Base-by-base conservation (phyloP, 2,113 vertebrate species). In the Bufo gargarizans region DNA sequence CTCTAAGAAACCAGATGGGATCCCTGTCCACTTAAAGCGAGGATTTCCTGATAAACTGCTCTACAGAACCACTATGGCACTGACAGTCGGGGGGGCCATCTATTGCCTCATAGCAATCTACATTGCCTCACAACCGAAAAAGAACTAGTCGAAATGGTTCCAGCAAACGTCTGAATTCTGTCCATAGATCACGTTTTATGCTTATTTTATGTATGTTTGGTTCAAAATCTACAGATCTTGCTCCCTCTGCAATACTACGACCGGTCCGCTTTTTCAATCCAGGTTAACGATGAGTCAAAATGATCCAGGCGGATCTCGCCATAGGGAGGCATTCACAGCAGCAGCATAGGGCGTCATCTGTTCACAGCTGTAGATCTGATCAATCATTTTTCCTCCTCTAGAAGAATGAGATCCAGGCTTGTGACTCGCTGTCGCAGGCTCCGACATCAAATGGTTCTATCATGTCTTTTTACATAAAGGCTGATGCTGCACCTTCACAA, bases 61-160 rank as follows among this genome's bases (percentile, higher is more conserved):
- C 67, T 99, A 99, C 93, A 96, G 98, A 93, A 99, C 97, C 94
- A 99, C 98, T 49, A 97, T 99, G 98, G 97, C 97, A 65, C 95
- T 99, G 87, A 97, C 98, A 0, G 47, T 99, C 72, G 98, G 98
- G 47, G 98, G 98, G 87, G 94, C 95, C 89, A 91, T 97, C 91
- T 99, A 99, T 93, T 98, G 97, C 89, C 91, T 99, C 82, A 82
- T 99, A 79, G 98, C 97, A 1, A 94, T 99, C 79, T 98, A 97
- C 94, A 95, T 98, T 86, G 96, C 97, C 8, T 93, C 97, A 33
- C 96, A 96, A 78, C 98, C 97, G 76, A 94, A 93, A 91, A 95
- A 92, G 43, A 89, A 94, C 22, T 93, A 89, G 20, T 72, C 49
- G 43, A 3, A 16, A 56, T 16, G 67, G 11, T 76, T 56, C 5